A percentile compares a stretch with the other conserved stretches of the same genome.
phyloP scores from a whole-genome alignment of 1,140 invertebrate genomes.

The Drosophila simulans region DNA sequence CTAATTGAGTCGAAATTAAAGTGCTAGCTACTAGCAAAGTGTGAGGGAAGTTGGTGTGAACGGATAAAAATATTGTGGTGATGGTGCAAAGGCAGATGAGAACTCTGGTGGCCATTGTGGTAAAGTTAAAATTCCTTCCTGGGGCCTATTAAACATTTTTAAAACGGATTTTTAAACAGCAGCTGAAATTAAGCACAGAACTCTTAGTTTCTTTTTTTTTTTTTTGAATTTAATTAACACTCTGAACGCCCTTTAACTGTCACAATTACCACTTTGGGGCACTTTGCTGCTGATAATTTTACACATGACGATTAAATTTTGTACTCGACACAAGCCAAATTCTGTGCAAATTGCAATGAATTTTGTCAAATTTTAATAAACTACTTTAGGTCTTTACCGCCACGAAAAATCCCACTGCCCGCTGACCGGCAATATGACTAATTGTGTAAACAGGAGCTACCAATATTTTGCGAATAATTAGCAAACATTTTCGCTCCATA shows the following conservation, averaged over 20 bases:
- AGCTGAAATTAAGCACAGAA: too few species aligned
- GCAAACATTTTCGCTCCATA: slow-evolving; percentile 57
- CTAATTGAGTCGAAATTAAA: slow-evolving; percentile 37
- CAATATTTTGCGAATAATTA: slow-evolving; percentile 81
- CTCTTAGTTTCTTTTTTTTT: too few species aligned
- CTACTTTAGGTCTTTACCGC: slow-evolving; percentile 35
- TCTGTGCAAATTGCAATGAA: slow-evolving; percentile 33
- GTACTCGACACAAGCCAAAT: background rate
- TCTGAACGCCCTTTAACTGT: background rate
- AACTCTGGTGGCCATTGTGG: background rate
- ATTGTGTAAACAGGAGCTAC: slow-evolving; percentile 63
- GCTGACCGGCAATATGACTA: slow-evolving; percentile 41
- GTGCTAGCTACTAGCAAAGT: background rate
- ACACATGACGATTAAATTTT: background rate
- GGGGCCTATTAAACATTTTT: background rate
- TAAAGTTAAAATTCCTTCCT: background rate
- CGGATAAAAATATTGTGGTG: background rate
- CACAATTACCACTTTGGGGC: background rate
- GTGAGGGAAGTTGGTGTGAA: background rate
- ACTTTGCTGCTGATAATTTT: slow-evolving; percentile 9
- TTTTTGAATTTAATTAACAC: background rate
- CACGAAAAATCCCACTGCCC: background rate
- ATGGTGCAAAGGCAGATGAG: background rate
- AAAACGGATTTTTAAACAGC: background rate
- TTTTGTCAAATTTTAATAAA: slow-evolving; percentile 69